phyloP scores from a whole-genome alignment of 2,888 invertebrate genomes.

The Steromphala cineraria region DNA sequence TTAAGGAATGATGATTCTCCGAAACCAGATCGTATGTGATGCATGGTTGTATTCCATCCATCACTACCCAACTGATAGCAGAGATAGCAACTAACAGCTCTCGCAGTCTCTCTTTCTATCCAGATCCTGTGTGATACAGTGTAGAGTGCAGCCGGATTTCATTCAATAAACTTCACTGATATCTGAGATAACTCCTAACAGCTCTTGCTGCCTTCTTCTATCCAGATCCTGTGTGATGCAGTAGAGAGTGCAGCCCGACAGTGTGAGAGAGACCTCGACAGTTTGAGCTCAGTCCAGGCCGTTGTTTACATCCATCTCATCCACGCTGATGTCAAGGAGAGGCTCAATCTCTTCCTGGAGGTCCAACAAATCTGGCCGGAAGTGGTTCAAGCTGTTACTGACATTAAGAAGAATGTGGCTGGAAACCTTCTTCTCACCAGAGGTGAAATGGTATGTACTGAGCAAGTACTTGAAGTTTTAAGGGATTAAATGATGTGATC shows the following conservation, averaged over 20 bases:
- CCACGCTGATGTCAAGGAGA: slow-evolving; percentile 9
- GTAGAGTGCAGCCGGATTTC: background rate
- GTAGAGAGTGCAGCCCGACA: slow-evolving; percentile 22
- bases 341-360: slow-evolving; percentile 49
- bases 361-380: slow-evolving; percentile 53
- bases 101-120: background rate
- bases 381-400: slow-evolving; percentile 36
- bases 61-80: too few relatives aligned
- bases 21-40: too few relatives aligned
- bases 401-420: slow-evolving; percentile 10
- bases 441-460: slow-evolving; percentile 50
- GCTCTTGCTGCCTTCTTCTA: too few relatives aligned
- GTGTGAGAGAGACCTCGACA: background rate
- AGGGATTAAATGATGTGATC: too few relatives aligned
- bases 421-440: slow-evolving; percentile 39
- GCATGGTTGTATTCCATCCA: too few relatives aligned
- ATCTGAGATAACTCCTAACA: too few relatives aligned
- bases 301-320: slow-evolving; percentile 28
- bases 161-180: too few relatives aligned
- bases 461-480: too few relatives aligned
- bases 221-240: slow-evolving; percentile 27
- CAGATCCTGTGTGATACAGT: too few relatives aligned
- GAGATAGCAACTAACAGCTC: too few relatives aligned
- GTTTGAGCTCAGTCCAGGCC: slow-evolving; percentile 11
- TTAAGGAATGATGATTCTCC: too few relatives aligned